A percentile compares a stretch with the other conserved stretches of the same genome.
Conservation (phyloP, 2,113 vertebrate species). For the Bufo gargarizans region DNA sequence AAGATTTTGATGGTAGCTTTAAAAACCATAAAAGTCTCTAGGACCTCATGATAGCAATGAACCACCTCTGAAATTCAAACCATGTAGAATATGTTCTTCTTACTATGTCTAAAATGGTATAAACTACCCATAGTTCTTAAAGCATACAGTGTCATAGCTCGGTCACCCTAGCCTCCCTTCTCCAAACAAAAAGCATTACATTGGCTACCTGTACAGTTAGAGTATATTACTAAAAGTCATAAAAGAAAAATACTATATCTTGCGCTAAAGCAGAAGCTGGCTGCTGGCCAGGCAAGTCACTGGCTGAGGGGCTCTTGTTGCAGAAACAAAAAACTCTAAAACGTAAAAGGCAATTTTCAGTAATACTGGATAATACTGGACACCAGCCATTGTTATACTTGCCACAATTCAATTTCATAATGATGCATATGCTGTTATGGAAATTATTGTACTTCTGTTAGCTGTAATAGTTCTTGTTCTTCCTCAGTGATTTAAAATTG, state of each 20-base stretch:
- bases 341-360: conserved; percentile 27
- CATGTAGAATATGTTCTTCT: no score
- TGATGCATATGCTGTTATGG: conserved; percentile 5
- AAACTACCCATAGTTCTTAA: not conserved
- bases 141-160: not conserved
- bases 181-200: not conserved
- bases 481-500: conserved; percentile 20
- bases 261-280: not conserved
- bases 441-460: conserved; percentile 14
- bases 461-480: conserved; percentile 8
- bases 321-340: not conserved
- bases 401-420: not conserved
- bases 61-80: no score
- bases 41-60: no score
- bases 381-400: not conserved
- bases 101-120: not conserved
- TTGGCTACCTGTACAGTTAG: not conserved
- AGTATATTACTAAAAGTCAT: not conserved
- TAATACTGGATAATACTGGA: not conserved
- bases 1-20: no score
- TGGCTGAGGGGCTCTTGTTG: not conserved
- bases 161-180: not conserved
- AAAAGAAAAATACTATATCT: not conserved
- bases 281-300: not conserved
- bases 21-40: no score